Conservation (phyloP, 2,113 vertebrate species). For the Lucifuga dentata region DNA sequence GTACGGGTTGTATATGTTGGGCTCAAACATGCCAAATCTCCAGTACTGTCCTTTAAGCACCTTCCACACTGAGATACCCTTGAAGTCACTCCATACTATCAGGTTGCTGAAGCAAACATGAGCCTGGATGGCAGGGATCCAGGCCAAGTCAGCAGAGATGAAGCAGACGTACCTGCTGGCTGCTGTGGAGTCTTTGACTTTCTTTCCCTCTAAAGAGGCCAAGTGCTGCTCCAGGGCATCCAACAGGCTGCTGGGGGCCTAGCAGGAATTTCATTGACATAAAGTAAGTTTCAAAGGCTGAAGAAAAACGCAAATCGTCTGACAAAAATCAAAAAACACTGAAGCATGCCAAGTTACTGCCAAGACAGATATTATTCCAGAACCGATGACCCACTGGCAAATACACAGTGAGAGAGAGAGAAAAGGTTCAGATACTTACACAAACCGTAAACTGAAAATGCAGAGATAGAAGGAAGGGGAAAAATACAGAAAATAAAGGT, state of each 20-base stretch:
- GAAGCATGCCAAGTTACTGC: conserved; percentile 64
- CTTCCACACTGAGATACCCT: background rate
- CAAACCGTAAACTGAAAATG: conserved; percentile 82
- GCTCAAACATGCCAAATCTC: too few relatives aligned
- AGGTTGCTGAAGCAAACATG: conserved; percentile 7
- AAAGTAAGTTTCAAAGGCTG: conserved; percentile 40
- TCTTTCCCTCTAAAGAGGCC: conserved; percentile 97
- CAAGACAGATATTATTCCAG: conserved; percentile 32
- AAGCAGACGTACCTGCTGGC: conserved; percentile 89
- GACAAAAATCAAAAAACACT: conserved; percentile 21
- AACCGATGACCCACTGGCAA: conserved; percentile 40
- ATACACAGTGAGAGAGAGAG: conserved; percentile 67
- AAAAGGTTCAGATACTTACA: conserved; percentile 79
- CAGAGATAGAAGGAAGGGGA: conserved; percentile 76
- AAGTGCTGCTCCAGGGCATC: conserved; percentile 97
- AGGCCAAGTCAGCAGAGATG: background rate
- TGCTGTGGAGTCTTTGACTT: conserved; percentile 96
- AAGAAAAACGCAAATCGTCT: too few relatives aligned
- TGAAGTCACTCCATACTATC: conserved; percentile 12
- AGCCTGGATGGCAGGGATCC: conserved; percentile 14
- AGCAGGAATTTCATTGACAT: conserved; percentile 38
- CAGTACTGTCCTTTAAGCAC: background rate
- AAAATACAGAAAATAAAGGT: conserved; percentile 85
- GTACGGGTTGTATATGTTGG: too few relatives aligned
- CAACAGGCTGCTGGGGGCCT: conserved; percentile 96